Percentiles rank a stretch among this genome's conserved stretches.
Conservation (phyloP, 2,888 invertebrate species). For the Campopleginae sp. region DNA sequence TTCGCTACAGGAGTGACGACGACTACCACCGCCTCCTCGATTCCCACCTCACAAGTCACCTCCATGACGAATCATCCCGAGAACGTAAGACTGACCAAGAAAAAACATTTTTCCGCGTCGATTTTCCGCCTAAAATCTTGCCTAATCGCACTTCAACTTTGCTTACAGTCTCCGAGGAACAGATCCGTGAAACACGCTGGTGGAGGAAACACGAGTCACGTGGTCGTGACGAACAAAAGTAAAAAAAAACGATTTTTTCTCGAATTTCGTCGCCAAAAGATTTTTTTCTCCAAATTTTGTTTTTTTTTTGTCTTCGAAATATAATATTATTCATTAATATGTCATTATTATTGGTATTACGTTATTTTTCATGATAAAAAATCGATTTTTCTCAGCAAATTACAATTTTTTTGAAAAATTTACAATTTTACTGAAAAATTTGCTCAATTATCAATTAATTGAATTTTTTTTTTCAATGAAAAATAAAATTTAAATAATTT, state of each 20-base stretch:
- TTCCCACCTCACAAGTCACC: constrained; percentile 68
- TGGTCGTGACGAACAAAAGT: constrained; percentile 75
- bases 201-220: constrained; percentile 70
- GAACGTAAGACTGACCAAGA: constrained; percentile 69
- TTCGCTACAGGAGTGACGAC: constrained; percentile 70
- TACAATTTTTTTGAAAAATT: no score
- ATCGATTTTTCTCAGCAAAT: no score
- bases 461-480: background rate
- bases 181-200: constrained; percentile 67
- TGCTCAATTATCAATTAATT: background rate
- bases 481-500: background rate
- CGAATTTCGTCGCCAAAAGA: no score
- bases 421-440: no score
- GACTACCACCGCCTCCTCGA: constrained; percentile 70
- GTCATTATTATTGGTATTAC: no score
- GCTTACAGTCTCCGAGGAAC: constrained; percentile 56
- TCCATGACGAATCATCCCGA: constrained; percentile 70
- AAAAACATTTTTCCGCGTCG: background rate
- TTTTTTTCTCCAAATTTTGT: no score
- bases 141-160: background rate
- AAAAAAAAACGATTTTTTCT: background rate
- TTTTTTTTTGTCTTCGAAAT: background rate
- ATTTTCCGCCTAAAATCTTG: background rate
- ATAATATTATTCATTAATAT: no score
- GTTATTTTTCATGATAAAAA: no score